Evolutionary conservation across 2,797 vertebrate genomes (phyloP).

Genomic region (Halcyon smyrnensis): DNA sequence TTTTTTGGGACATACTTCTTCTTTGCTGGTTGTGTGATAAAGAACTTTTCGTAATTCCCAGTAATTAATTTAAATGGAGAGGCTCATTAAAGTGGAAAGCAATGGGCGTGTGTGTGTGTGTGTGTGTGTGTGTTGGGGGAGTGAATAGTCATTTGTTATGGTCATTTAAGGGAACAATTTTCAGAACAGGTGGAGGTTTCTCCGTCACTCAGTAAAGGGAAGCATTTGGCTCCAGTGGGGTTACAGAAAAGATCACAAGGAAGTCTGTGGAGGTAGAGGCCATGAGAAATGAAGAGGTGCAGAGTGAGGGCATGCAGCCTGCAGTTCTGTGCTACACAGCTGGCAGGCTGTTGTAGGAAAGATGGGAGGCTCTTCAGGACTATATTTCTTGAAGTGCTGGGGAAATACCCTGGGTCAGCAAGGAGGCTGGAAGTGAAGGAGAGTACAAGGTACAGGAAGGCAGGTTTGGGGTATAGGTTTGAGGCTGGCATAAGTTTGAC

Average conservation of each 20-base stretch:
- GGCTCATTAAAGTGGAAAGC: neutral
- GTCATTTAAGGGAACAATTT: neutral
- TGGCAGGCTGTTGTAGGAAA: neutral
- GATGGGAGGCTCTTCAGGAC: neutral
- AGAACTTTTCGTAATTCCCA: neutral
- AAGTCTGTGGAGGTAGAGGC: neutral
- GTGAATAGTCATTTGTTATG: fast-evolving
- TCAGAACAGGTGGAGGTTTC: neutral
- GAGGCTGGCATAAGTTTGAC: neutral
- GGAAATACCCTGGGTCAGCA: neutral
- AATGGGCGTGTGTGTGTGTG: neutral
- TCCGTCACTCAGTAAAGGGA: neutral
- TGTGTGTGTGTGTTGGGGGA: neutral
- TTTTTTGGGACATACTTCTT: neutral
- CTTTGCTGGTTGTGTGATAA: neutral
- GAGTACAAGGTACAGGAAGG: neutral
- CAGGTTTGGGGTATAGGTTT: neutral
- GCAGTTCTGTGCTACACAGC: fast-evolving
- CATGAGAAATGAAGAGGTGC: neutral
- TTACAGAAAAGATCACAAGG: neutral
- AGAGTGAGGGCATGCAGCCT: neutral
- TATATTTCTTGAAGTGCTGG: neutral
- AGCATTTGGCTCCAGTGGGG: neutral
- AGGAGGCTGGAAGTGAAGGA: neutral
- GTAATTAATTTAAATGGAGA: neutral